Evolutionary conservation across 2,113 vertebrate species (phyloP).

Genomic region (Hiodon tergisus): DNA sequence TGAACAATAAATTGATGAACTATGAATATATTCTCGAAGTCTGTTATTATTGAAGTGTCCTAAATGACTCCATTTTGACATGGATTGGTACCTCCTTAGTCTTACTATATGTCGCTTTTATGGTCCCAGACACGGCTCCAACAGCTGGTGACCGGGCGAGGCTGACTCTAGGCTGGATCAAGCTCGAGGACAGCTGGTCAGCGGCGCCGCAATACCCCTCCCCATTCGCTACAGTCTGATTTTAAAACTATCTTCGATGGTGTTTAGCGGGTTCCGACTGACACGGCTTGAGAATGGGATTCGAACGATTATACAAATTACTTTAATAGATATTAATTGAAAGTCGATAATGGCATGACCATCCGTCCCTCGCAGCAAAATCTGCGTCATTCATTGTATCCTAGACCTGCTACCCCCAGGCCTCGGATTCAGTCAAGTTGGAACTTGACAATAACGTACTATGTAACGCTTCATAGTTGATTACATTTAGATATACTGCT

Average conservation of each 20-base stretch:
- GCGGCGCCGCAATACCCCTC: constrained; percentile 54
- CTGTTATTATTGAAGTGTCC: constrained; percentile 81
- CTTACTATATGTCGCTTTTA: constrained; percentile 64
- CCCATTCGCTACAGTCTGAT: constrained; percentile 22
- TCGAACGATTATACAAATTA: constrained; percentile 73
- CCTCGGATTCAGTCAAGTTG: constrained; percentile 8
- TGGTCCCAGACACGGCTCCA: constrained; percentile 65
- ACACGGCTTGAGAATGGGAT: constrained; percentile 60
- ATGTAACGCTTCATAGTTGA: constrained; percentile 5
- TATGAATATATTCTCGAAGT: constrained; percentile 67
- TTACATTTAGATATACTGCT: background rate
- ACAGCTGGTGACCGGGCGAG: constrained; percentile 86
- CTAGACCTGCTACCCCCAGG: background rate
- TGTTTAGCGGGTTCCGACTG: constrained; percentile 59
- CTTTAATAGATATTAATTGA: constrained; percentile 75
- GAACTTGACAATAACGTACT: background rate
- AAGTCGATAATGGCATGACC: constrained; percentile 68
- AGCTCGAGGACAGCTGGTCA: constrained; percentile 83
- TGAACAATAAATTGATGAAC: constrained; percentile 69
- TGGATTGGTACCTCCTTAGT: constrained; percentile 70
- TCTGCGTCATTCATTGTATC: constrained; percentile 32
- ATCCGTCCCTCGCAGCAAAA: constrained; percentile 46
- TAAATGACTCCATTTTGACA: constrained; percentile 82
- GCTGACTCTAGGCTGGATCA: constrained; percentile 61
- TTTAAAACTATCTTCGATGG: constrained; percentile 46